Base-by-base conservation (phyloP, 2,888 invertebrate species). In the Ametastegia equiseti region DNA sequence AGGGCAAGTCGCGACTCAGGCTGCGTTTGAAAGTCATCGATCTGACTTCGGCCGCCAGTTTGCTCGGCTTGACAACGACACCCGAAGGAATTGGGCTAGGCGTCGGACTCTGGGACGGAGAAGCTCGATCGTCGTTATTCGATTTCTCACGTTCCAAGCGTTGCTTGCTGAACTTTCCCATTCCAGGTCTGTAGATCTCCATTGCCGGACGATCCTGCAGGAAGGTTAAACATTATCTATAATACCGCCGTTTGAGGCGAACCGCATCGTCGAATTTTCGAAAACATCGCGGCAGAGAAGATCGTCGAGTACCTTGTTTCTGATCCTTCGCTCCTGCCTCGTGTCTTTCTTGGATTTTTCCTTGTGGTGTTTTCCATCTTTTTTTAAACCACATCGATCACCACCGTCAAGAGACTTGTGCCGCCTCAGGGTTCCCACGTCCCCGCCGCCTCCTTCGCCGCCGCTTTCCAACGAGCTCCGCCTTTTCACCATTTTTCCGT, bases 181-280 rank as follows among this genome's bases (percentile, higher is more conserved):
- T 97, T 30, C 97, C 97, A 0, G 98, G 98, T 86, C 97, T 95
- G 92, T 98, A 98, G 85, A 98, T 96, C 83, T 96, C 96, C 90
- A 97, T 95, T 63, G 97, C 96, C 33, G 98, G 98, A 60, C 98
- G 96, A 92, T 98, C 97, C 96, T 96, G 87, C 11, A 23, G n/a
- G 47, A 80, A 78, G 45, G 36, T 71, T 45, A 4, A 82, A 83
- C 54, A 57, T 36, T 45, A n/a, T 60, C 82, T 65, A 50, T 75
- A n/a, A n/a, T n/a, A n/a, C n/a, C n/a, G n/a, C n/a, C n/a, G n/a
- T n/a, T n/a, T n/a, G n/a, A n/a, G n/a, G n/a, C n/a, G n/a, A n/a
- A n/a, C n/a, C n/a, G n/a, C n/a, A n/a, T n/a, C n/a, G n/a, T n/a
- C n/a, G n/a, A 9, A 69, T 50, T 13, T 50, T n/a, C 7, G 5